These are phyloP conservation scores for Melinaea marsaeus DNA, from an alignment of 2,888 invertebrate species.

Conservation along the genomic window DNA sequence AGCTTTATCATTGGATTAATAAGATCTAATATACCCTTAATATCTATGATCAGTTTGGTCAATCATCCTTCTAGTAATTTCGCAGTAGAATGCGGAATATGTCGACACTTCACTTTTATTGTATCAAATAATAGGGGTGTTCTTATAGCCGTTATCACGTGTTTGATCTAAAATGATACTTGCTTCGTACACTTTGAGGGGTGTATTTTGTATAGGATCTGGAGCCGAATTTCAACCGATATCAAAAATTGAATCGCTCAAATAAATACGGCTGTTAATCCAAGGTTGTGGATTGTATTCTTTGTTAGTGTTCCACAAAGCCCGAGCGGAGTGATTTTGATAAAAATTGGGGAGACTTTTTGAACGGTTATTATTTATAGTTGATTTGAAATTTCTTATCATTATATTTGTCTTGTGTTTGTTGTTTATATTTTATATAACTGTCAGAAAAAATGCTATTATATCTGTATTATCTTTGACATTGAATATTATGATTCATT, in stretches of 20 bases:
- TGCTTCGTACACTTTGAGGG: slow-evolving; percentile 54
- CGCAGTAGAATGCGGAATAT: slow-evolving; percentile 75
- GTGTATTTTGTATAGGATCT: slow-evolving; percentile 50
- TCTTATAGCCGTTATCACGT: slow-evolving; percentile 77
- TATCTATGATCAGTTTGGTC: slow-evolving; percentile 42
- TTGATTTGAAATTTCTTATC: slow-evolving; percentile 8
- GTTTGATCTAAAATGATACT: slow-evolving; percentile 78
- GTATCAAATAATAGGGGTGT: slow-evolving; percentile 78
- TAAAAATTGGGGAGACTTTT: slow-evolving; percentile 6
- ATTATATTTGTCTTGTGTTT: slow-evolving; percentile 1
- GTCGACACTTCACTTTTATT: slow-evolving; percentile 78
- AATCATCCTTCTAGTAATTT: slow-evolving; percentile 47
- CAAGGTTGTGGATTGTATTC: slow-evolving; percentile 35
- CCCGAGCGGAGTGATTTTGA: slow-evolving; percentile 23
- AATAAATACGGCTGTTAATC: slow-evolving; percentile 44
- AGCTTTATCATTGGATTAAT: slow-evolving; percentile 27
- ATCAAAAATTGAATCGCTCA: slow-evolving; percentile 42
- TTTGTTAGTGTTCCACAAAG: slow-evolving; percentile 41
- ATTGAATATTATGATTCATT: too few species aligned
- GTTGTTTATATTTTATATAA: not conserved
- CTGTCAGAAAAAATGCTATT: not conserved
- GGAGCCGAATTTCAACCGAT: slow-evolving; percentile 43
- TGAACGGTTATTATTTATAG: not conserved
- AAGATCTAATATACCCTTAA: slow-evolving; percentile 35
- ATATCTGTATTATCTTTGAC: too few species aligned